phyloP scores from a whole-genome alignment of 1,140 invertebrate genomes.

The Drosophila navojoa region DNA sequence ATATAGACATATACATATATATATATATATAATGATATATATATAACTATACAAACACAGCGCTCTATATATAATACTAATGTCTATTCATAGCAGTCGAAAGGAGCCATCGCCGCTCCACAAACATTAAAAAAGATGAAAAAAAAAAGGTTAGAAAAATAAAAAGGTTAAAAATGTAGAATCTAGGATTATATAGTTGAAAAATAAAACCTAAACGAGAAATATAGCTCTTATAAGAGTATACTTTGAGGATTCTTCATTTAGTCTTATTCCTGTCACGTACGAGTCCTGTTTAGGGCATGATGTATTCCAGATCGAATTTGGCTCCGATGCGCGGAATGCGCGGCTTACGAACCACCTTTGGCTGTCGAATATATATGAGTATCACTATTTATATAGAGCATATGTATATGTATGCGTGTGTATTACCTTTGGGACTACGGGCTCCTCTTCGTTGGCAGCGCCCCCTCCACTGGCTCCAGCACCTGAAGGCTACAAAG shows the following conservation, averaged over 20 bases:
- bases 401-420: neutral
- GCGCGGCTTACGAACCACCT: conserved; percentile 44
- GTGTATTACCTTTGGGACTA: conserved; percentile 11
- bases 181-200: neutral
- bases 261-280: neutral
- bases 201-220: neutral
- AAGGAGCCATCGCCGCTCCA: neutral
- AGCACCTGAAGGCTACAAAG: conserved; percentile 1
- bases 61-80: conserved; percentile 17
- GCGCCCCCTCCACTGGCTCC: neutral
- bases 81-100: conserved; percentile 14
- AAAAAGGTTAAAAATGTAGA: too few relatives aligned
- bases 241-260: conserved; percentile 3
- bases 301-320: conserved; percentile 68
- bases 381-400: neutral
- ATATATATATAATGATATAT: conserved; percentile 3
- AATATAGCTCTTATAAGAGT: neutral
- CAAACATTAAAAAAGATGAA: neutral
- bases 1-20: neutral
- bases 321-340: conserved; percentile 73
- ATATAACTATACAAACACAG: conserved; percentile 9
- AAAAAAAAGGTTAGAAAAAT: neutral
- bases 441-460: neutral
- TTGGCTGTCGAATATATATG: conserved; percentile 16
- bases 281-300: conserved; percentile 35